Base-by-base conservation (phyloP, 2,113 vertebrate species). In the Elgaria multicarinata region DNA sequence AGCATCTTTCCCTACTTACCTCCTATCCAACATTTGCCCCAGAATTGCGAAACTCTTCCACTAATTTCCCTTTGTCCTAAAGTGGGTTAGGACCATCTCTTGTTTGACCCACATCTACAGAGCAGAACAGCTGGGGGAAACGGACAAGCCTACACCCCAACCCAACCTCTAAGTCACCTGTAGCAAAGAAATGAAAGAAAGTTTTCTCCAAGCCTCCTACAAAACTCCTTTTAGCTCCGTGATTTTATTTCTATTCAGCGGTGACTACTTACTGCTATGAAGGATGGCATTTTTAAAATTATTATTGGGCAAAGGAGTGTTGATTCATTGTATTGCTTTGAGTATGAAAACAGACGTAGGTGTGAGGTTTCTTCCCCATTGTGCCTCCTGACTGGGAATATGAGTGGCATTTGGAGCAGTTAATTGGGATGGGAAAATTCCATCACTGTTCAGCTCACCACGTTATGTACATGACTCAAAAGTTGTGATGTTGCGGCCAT, bases 381-480 rank as follows among this genome's bases (percentile, higher is more conserved):
- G 24, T 42, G 26, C 53, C 26, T 62, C 75, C 71, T 42, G 71
- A 62, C 31, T 3, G 12, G 39, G 55, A 0, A 8, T 12, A 33
- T 0, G 36, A 33, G 28, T 46, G 72, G 36, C 85, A 44, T 85
- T 76, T 64, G 72, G 39, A 87, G 55, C 12, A 39, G 36, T 46
- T 87, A 87, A 87, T 87, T 87, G 85, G 55, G 31, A 76, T 13
- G 39, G 85, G 74, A 64, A 75, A 44, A 64, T 64, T 87, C 85
- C 24, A 76, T 36, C 74, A 1, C 28, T 6, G 28, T 55, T n/a
- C 26, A 12, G 16, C 28, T 36, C 10, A 72, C 64, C 28, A 20
- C 12, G 82, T 33, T 46, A 6, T 10, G 1, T 42, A 53, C 53
- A 18, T 74, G 71, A 58, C 50, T 74, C 71, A 75, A 36, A 20